Base-by-base conservation (phyloP, 2,888 invertebrate genomes). In the Iselma pallidipennis region DNA sequence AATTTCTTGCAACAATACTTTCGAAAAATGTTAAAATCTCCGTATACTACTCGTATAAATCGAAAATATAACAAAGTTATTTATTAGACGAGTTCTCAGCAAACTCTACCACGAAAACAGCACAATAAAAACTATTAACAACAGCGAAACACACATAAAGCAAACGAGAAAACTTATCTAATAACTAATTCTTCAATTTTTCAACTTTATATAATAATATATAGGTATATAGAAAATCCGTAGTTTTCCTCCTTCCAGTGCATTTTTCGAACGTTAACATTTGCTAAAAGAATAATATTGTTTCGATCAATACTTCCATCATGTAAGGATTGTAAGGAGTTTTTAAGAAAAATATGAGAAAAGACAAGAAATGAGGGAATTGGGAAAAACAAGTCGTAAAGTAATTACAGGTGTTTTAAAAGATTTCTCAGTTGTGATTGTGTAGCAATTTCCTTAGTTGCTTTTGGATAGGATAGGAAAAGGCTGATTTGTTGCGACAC, bases 341-440 rank as follows among this genome's bases (percentile, higher is more conserved):
- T 37, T 33, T 33, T 33, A 31, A 31, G n/a, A 14, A 7, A 37
- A 14, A 37, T 4, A 37, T 37, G 4, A 14, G 33, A 14, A 14
- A 1, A 29, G 29, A 29, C 12, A 3, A 4, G 2, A 2, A 12
- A 37, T 19, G 16, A 37, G 9, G 9, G 16, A n/a, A n/a, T n/a
- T n/a, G 16, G n/a, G 37, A 1, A 7, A 10, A 33, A 9, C n/a
- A n/a, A n/a, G 71, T 78, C 79, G 78, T 57, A 80, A 70, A 28
- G 79, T 79, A 78, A 79, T 79, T 55, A 78, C 75, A 16, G 79
- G 80, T 62, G 80, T 78, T 71, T 71, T 71, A 67, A 75, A n/a
- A n/a, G n/a, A n/a, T n/a, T n/a, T n/a, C n/a, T n/a, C n/a, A n/a
- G n/a, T n/a, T n/a, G n/a, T n/a, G n/a, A n/a, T n/a, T n/a, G n/a